Evolutionary conservation across 2,113 vertebrate genomes (phyloP), one percentile per base, ranked within the genome.

Genomic region (Galemys pyrenaicus): DNA sequence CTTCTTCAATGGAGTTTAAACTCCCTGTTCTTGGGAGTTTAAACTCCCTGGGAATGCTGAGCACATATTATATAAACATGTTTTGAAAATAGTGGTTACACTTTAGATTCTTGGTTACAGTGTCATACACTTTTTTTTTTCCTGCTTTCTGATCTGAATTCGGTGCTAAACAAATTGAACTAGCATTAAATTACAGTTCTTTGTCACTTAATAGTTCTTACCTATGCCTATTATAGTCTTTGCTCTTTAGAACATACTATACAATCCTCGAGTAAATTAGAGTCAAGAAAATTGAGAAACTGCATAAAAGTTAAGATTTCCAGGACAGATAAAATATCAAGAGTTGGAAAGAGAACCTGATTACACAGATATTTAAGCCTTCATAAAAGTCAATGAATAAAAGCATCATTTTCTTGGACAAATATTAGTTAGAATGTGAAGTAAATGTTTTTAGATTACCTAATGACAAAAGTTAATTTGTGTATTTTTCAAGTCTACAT

Each of bases 201-300:
- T 92, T 75, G 68, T 74, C 32, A 64, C 95, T 82, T 67, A 81
- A 67, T 51, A 71, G 9, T 81, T 86, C 41, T 68, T 87, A 8
- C 32, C 49, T 19, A 20, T 82, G 73, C 3, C 75, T 73, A 35
- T 49, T 94, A 56, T 64, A 93, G 67, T 49, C 24, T 58, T 58
- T 71, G 46, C 15, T 51, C 85, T 91, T 81, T 82, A 92, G 80
- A 89, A 80, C 28, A 67, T 24, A 44, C 7, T 30, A 37, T 85
- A 7, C 15, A 67, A 68, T 74, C 37, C 30, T 89, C n/a, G 83
- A 86, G 67, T 67, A 94, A 85, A 87, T 82, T 94, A 73, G 28
- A 74, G 70, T 62, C 9, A 81, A 80, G 70, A 82, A 91, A 95
- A 89, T 30, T 87, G 56, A 83, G 80, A 87, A 78, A 74, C 7